Base-by-base conservation (phyloP, 2,113 vertebrate genomes). In the Puffinus mauretanicus region DNA sequence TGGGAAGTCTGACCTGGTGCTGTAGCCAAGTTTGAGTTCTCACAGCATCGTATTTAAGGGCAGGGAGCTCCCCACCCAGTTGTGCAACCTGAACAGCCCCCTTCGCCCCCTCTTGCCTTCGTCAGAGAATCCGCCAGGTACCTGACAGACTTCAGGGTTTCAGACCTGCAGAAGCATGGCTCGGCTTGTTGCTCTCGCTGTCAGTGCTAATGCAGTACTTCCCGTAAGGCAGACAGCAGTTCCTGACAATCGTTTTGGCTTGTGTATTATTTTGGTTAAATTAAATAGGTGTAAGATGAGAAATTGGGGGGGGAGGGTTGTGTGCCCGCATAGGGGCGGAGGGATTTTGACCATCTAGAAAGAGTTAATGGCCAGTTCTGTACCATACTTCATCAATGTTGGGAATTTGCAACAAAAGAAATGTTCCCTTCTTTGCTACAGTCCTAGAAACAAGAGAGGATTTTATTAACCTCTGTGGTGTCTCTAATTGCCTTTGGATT, bases 241-340 rank as follows among this genome's bases (percentile, higher is more conserved):
- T 96, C 83, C 81, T 96, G 88, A 83, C 66, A 92, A 76, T 92
- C 46, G 26, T 27, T 92, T 91, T 85, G 91, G 96, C 95, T 98
- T 85, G 80, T 97, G 95, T 97, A 98, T 98, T 96, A 98, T 98
- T 98, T 98, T 96, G 88, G 67, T 95, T 98, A 97, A 97, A 98
- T 98, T 97, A 98, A 98, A 96, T 96, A 97, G 94, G 95, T 29
- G 95, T 98, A 98, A 98, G 96, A 95, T 95, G 96, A 98, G 98
- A 97, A 98, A 98, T 89, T 70, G 58, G 76, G 54, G 52, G 42
- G 40, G 65, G 60, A 71, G 30, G n/a, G 36, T 36, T 67, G 46
- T 2, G 1, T 60, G 25, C 6, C 13, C 52, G 40, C 54, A 16
- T 12, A 6, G 42, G 7, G 15, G 4, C 34, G 11, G 30, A 67